phyloP scores from a whole-genome alignment of 1,140 invertebrate genomes.

The Fragariocoptes setiger region DNA sequence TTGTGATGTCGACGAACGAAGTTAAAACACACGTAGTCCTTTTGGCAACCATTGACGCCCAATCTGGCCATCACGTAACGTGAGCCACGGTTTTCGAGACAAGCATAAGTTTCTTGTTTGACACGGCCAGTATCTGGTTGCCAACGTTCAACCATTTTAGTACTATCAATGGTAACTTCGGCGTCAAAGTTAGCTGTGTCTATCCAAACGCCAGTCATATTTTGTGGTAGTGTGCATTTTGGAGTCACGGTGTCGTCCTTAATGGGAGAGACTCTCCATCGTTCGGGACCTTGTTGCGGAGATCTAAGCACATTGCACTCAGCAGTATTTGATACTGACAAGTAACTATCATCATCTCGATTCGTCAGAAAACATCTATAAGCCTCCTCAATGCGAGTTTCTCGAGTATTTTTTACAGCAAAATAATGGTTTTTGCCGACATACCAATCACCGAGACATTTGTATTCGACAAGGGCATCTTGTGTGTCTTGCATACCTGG shows the following conservation, averaged over 20 bases:
- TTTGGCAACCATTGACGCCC: constrained; percentile 84
- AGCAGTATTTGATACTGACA: constrained; percentile 60
- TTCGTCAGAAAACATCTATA: constrained; percentile 59
- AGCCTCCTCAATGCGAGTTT: constrained; percentile 67
- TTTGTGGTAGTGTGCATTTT: constrained; percentile 60
- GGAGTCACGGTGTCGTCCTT: constrained; percentile 55
- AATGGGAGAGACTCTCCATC: constrained; percentile 37
- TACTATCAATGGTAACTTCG: constrained; percentile 69
- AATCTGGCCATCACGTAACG: constrained; percentile 76
- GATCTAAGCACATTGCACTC: constrained; percentile 70
- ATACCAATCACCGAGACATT: constrained; percentile 76
- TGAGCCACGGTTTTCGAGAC: constrained; percentile 42
- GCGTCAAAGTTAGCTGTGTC: constrained; percentile 85
- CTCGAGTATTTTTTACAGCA: constrained; percentile 69
- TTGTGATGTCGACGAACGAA: constrained; percentile 83
- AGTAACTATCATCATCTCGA: constrained; percentile 61
- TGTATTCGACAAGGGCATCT: constrained; percentile 67
- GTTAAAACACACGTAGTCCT: constrained; percentile 86
- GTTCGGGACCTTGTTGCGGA: constrained; percentile 58
- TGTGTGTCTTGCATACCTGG: constrained; percentile 47
- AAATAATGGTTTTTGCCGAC: constrained; percentile 78
- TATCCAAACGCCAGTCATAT: constrained; percentile 76
- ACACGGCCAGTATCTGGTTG: constrained; percentile 62
- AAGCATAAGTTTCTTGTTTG: constrained; percentile 68
- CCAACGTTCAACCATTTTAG: constrained; percentile 75